These are phyloP conservation scores for Dasypogon diadema DNA, from an alignment of 2,888 invertebrate species.

Conservation along the genomic window DNA sequence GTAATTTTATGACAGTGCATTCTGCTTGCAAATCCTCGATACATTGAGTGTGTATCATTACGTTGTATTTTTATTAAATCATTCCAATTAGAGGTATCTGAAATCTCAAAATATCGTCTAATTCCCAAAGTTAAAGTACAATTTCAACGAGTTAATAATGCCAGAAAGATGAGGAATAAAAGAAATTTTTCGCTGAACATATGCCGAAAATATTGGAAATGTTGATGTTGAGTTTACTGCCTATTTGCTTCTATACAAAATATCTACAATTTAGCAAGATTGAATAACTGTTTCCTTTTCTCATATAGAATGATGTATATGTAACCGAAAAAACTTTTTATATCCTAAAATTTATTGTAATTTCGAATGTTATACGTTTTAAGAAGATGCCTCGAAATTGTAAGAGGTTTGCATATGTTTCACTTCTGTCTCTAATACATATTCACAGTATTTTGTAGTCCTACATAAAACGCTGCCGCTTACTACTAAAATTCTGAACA, in stretches of 20 bases:
- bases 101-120: too few relatives aligned
- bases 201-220: background rate
- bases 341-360: background rate
- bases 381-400: conserved; percentile 5
- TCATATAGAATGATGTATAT: background rate
- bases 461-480: conserved; percentile 80
- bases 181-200: background rate
- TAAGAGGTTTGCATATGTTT: conserved; percentile 10
- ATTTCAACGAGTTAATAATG: background rate
- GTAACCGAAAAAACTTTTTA: conserved; percentile 3
- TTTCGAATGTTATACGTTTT: conserved; percentile 23
- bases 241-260: background rate
- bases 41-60: too few relatives aligned
- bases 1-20: too few relatives aligned
- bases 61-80: too few relatives aligned
- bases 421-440: background rate
- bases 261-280: conserved; percentile 3
- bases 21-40: too few relatives aligned
- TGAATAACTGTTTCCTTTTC: background rate
- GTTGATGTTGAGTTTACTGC: background rate
- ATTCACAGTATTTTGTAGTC: conserved; percentile 26
- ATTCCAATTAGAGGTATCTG: too few relatives aligned
- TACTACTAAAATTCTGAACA: conserved; percentile 78
- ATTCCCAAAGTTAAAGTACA: too few relatives aligned
- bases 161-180: background rate